Base-by-base conservation (phyloP, 2,113 vertebrate species). In the Paratilapia polleni region DNA sequence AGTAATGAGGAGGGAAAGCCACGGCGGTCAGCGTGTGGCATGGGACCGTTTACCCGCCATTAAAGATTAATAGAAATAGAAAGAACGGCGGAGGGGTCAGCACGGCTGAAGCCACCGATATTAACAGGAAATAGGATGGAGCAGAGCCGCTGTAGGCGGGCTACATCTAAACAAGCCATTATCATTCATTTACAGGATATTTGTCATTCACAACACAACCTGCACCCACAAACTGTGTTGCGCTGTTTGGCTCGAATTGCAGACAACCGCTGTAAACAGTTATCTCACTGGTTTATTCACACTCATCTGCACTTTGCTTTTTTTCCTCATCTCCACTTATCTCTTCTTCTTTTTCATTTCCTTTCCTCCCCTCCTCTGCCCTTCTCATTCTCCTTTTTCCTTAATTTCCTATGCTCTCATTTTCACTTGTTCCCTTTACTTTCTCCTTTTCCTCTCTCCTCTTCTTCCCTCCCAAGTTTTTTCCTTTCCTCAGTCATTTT, bases 41-140 rank as follows among this genome's bases (percentile, higher is more conserved):
- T 7, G 19, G 57, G 63, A 63, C 66, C 61, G 76, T 80, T 90
- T 86, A 62, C 6, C 59, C 4, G 8, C 77, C 83, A 89, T 94
- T 93, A 94, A 90, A 90, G 78, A 88, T 81, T 80, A 92, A 90
- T 87, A 90, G 88, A 86, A 92, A 87, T 36, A 83, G 91, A 88
- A 73, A 73, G 83, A 77, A 62, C 7, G 24, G 83, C 80, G 1
- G 85, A 38, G 87, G 75, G 91, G 93, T 91, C 91, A 87, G 82
- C 47, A 28, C 81, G 88, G 88, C 90, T 8, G 80, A 57, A 56
- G 84, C 86, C 83, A 12, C 47, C 17, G 56, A 90, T 92, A 93
- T 93, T 84, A 95, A 88, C 89, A 89, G 93, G 92, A 94, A 93
- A 94, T 91, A 54, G 87, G 89, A 89, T 15, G 86, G 78, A 90